A percentile compares a stretch with the other conserved stretches of the same genome.
phyloP scores from a whole-genome alignment of 92 coral and sea anemone species.

The Parazoanthus darwini region DNA sequence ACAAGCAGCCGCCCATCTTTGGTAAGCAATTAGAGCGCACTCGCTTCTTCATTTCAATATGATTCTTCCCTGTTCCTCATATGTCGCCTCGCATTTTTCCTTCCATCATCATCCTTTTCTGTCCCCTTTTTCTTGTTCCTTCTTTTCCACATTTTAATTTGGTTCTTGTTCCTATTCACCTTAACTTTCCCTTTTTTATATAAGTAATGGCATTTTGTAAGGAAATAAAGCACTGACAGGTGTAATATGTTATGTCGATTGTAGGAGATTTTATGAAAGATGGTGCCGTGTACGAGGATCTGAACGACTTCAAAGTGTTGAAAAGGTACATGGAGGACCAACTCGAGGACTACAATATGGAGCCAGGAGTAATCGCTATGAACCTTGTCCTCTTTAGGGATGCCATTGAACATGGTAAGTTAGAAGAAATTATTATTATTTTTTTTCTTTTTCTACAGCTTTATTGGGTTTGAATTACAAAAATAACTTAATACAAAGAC shows the following conservation, averaged over 20 bases:
- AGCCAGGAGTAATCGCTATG: slow-evolving; percentile 97
- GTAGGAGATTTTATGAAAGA: slow-evolving; percentile 97
- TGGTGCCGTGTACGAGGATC: slow-evolving; percentile 91
- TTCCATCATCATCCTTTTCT: not conserved
- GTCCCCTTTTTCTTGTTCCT: not conserved
- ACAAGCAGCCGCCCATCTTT: slow-evolving; percentile 96
- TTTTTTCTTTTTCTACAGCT: no score
- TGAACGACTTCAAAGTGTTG: slow-evolving; percentile 81
- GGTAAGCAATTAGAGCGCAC: slow-evolving; percentile 58
- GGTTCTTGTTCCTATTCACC: not conserved
- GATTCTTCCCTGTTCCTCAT: no score
- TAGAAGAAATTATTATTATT: no score
- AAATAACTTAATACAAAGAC: no score
- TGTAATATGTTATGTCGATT: not conserved
- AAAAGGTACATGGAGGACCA: slow-evolving; percentile 98
- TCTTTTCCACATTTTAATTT: not conserved
- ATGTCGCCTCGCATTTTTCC: not conserved
- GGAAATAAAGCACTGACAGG: no score
- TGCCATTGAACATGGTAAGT: slow-evolving; percentile 93
- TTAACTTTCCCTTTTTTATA: not conserved
- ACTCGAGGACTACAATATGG: slow-evolving; percentile 97
- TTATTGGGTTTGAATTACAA: no score
- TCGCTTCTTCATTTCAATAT: not conserved
- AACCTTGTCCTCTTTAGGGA: slow-evolving; percentile 96
- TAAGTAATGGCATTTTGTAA: not conserved